Evolutionary conservation across 2,888 invertebrate genomes (phyloP), one percentile per base, ranked within the genome.

Genomic region (Tuta absoluta): DNA sequence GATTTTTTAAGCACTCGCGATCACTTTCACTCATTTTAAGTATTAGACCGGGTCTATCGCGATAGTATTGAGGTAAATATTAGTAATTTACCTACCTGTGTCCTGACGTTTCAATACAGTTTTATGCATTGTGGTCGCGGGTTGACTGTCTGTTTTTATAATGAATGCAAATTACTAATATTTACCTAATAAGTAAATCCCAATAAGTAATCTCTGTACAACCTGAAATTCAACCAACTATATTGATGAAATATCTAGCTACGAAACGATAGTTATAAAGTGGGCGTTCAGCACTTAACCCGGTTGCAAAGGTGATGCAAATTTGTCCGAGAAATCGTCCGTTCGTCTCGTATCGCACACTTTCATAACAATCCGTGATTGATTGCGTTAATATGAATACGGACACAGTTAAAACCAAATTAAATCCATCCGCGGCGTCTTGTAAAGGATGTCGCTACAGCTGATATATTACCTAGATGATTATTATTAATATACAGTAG

Each of bases 281-380:
- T 75, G 76, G 77, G 73, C 71, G 72, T 71, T 69, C 69, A 67
- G 73, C 75, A 77, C 76, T 78, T 82, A 85, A 83, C 84, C 83
- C 82, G 79, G 77, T 79, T 81, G 81, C 81, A 80, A 72, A 76
- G 82, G 81, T 90, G 91, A 86, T 85, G 91, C 85, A 89, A 91
- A 89, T 85, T 82, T 80, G 82, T 74, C 78, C 84, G 82, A 89
- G 89, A 89, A 88, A 88, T 87, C 85, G 78, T 53, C 51, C 45
- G 45, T 45, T 53, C 51, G 21, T 81, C 85, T 83, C 75, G 85
- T 86, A 89, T 86, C 82, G 83, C 83, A 86, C 85, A 86, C 88
- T 91, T 91, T 91, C 91, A 89, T 89, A 91, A 91, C 89, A 85
- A 91, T 86, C 85, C 78, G 80, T 91, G 91, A 91, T 91, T 91